phyloP scores from a whole-genome alignment of 2,888 invertebrate genomes.

The Furcula furcula region DNA sequence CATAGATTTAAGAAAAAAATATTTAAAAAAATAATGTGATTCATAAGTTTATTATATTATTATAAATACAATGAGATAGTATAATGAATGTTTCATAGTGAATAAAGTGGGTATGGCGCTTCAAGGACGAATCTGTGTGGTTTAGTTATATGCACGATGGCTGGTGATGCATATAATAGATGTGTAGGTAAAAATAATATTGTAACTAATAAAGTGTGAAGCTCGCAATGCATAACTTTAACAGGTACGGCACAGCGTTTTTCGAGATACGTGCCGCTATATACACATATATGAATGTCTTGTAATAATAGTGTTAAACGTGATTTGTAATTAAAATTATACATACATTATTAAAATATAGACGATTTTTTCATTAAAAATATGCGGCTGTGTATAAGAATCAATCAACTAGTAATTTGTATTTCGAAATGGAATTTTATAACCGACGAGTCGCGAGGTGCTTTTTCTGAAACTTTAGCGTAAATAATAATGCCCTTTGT shows the following conservation, averaged over 20 bases:
- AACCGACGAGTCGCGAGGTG: constrained; percentile 26
- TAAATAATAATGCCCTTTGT: no score
- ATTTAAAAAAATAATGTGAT: constrained; percentile 60
- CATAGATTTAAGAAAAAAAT: constrained; percentile 39
- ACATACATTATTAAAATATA: constrained; percentile 26
- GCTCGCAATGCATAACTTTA: neutral
- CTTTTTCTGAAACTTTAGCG: constrained; percentile 10
- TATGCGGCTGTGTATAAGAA: constrained; percentile 64
- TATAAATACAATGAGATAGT: constrained; percentile 20
- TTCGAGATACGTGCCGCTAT: neutral
- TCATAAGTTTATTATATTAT: constrained; percentile 56
- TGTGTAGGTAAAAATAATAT: constrained; percentile 40
- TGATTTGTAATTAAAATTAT: constrained; percentile 18
- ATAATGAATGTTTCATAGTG: constrained; percentile 35
- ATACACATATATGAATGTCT: neutral
- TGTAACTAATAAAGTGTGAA: neutral
- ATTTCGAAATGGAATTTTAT: constrained; percentile 34
- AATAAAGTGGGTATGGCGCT: constrained; percentile 23
- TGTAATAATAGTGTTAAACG: constrained; percentile 11
- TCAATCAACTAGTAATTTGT: constrained; percentile 50
- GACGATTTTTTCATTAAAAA: constrained; percentile 29
- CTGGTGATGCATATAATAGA: constrained; percentile 47
- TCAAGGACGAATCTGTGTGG: constrained; percentile 42
- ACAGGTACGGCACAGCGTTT: neutral
- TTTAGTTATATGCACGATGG: constrained; percentile 46